Percentiles rank a stretch among this genome's conserved stretches.
Evolutionary conservation across 2,888 invertebrate species (phyloP).

Genomic region (Hydriomena furcata): DNA sequence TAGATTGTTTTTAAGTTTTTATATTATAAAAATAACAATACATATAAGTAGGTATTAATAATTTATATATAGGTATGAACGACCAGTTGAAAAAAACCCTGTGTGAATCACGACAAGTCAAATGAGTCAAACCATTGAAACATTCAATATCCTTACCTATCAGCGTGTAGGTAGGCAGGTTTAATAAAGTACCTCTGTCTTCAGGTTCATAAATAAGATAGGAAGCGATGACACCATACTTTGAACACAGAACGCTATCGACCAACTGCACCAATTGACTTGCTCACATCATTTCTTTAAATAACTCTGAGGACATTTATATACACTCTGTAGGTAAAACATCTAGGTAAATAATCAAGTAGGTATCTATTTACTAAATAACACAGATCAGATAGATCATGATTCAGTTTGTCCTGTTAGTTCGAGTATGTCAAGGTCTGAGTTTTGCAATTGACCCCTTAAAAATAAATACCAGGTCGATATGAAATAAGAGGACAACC

Average conservation of each 20-base stretch:
- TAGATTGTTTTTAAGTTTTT: too few species aligned
- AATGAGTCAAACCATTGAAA: background rate
- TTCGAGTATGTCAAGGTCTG: conserved; percentile 19
- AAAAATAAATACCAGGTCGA: background rate
- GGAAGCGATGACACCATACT: conserved; percentile 18
- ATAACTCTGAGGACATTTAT: conserved; percentile 25
- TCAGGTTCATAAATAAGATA: conserved; percentile 13
- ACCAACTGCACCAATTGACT: conserved; percentile 22
- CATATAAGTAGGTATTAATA: too few species aligned
- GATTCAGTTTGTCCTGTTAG: background rate
- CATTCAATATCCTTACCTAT: background rate
- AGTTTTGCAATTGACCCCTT: conserved; percentile 11
- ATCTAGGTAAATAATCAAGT: background rate
- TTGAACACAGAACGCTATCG: conserved; percentile 8
- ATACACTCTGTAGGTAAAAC: conserved; percentile 2
- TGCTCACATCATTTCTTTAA: conserved; percentile 25
- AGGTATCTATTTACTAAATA: background rate
- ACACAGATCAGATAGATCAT: conserved; percentile 1
- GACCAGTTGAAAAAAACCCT: too few species aligned
- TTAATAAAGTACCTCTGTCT: conserved; percentile 1
- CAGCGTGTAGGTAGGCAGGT: background rate
- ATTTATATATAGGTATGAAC: too few species aligned
- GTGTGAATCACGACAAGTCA: background rate
- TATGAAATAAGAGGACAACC: too few species aligned
- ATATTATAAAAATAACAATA: too few species aligned